Percentiles rank a stretch among this genome's conserved stretches.
phyloP scores from a whole-genome alignment of 2,888 invertebrate species.

The Erebia aethiops region DNA sequence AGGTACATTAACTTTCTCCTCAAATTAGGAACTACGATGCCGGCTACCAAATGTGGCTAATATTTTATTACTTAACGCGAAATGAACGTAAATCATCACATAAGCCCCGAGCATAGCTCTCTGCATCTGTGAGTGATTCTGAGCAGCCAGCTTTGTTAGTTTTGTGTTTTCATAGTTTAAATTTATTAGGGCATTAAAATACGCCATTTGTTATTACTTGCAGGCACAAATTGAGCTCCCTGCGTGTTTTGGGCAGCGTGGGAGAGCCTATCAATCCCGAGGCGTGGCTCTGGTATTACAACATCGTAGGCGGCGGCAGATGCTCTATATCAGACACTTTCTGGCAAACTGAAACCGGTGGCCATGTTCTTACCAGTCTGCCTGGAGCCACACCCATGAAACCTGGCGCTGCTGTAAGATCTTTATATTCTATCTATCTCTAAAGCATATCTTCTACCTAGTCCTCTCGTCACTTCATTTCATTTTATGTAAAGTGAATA shows the following conservation, averaged over 20 bases:
- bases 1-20: too few relatives aligned
- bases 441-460: neutral
- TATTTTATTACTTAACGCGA: too few relatives aligned
- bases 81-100: too few relatives aligned
- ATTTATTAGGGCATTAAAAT: neutral
- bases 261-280: slow-evolving; percentile 99
- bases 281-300: slow-evolving; percentile 98
- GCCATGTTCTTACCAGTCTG: slow-evolving; percentile 97
- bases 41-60: too few relatives aligned
- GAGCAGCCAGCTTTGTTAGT: too few relatives aligned
- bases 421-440: neutral
- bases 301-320: slow-evolving; percentile 89
- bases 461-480: neutral
- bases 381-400: slow-evolving; percentile 99
- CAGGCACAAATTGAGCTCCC: slow-evolving; percentile 85
- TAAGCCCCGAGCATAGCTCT: too few relatives aligned
- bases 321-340: slow-evolving; percentile 99
- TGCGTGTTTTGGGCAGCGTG: slow-evolving; percentile 96
- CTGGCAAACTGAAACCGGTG: slow-evolving; percentile 99
- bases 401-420: slow-evolving; percentile 97
- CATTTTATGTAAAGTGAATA: neutral
- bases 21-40: too few relatives aligned
- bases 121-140: too few relatives aligned
- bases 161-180: too few relatives aligned
- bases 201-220: neutral